phyloP scores from a whole-genome alignment of 2,888 invertebrate genomes.

The Rapana venosa region DNA sequence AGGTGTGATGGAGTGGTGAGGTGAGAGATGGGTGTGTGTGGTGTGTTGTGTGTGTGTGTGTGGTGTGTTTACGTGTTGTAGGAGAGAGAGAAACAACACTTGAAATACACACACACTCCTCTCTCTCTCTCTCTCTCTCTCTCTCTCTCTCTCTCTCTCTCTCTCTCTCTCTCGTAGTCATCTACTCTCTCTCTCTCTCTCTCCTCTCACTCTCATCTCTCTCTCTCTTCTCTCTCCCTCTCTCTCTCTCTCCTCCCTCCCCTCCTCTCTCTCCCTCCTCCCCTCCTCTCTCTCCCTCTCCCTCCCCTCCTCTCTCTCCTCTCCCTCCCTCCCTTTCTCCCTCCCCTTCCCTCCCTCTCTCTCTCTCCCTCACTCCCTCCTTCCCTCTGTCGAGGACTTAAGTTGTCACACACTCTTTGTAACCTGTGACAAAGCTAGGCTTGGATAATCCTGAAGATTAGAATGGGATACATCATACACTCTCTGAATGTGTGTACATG shows the following conservation, averaged over 20 bases:
- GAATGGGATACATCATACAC: too few relatives aligned
- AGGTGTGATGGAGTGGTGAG: too few relatives aligned
- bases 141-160: constrained; percentile 35
- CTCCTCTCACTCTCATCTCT: not conserved
- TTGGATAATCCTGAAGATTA: too few relatives aligned
- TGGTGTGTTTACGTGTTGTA: too few relatives aligned
- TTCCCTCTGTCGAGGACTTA: too few relatives aligned
- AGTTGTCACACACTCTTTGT: too few relatives aligned
- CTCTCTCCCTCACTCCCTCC: not conserved
- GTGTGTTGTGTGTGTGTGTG: too few relatives aligned
- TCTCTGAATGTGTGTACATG: not conserved
- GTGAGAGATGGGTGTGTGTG: too few relatives aligned
- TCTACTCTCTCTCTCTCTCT: not conserved
- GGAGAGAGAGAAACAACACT: too few relatives aligned
- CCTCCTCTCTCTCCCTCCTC: not conserved
- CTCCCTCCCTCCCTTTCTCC: not conserved
- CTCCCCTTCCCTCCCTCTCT: not conserved
- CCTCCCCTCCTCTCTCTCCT: not conserved
- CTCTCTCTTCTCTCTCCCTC: not conserved
- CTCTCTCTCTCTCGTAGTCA: constrained; percentile 38
- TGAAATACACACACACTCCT: constrained; percentile 3
- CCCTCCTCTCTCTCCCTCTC: not conserved
- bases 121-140: constrained; percentile 18
- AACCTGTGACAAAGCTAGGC: too few relatives aligned
- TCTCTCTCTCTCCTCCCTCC: not conserved